Base-by-base conservation (phyloP, 2,888 invertebrate genomes). In the Sminthurinus aureus region DNA sequence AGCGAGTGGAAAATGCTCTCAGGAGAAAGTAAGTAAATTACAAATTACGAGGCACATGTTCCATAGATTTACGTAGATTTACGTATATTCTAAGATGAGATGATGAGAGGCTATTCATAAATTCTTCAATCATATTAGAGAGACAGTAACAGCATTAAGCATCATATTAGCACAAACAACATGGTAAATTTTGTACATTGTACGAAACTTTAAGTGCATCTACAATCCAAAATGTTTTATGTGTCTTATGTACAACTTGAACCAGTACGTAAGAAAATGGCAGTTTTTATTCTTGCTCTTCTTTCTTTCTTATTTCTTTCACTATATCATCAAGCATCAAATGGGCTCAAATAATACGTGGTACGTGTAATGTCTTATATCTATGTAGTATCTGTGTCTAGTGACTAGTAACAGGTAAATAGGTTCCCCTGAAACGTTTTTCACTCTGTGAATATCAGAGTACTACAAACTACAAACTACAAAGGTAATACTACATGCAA, bases 121-220 rank as follows among this genome's bases (percentile, higher is more conserved):
- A 71, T 71, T 71, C 71, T 71, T 71, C 71, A 71, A 22, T 71
- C 71, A 71, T 71, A 71, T 71, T 24, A 24, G 24, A 26, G 71
- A 71, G 71, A 22, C 11, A 71, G 67, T 11, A 22, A 71, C 22
- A 71, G 71, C 71, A 22, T 71, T 24, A 71, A 24, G 20, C 71
- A 71, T 22, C 71, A 71, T 20, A 24, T 71, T 71, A 24, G 38
- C 38, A 38, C 38, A 38, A 38, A 38, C 38, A 38, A 38, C 38
- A 6, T 38, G 38, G 38, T 38, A 6, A 1, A 6, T 38, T 38
- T 38, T 38, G 38, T 38, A 38, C 38, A 38, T 38, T 38, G 38
- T 38, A 38, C 38, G 8, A n/a, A 67, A n/a, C 12, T 20, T 22
- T 2, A 67, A n/a, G 18, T n/a, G n/a, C 67, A 67, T n/a, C n/a